phyloP scores from a whole-genome alignment of 2,113 vertebrate species.

The Rattus rattus region DNA sequence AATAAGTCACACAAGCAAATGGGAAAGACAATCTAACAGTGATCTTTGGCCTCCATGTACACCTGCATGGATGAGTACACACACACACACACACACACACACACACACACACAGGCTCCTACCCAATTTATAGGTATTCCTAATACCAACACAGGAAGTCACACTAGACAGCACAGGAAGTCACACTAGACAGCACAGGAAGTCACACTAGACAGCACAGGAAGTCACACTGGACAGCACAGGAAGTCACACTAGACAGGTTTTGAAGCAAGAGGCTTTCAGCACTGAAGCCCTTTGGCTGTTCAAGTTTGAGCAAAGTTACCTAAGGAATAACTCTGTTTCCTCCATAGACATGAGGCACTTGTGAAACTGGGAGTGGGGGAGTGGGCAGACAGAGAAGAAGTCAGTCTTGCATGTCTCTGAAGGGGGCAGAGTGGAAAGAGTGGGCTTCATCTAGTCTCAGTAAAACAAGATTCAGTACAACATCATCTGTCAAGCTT shows the following conservation, averaged over 20 bases:
- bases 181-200: neutral
- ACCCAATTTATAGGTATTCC: neutral
- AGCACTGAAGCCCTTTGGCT: neutral
- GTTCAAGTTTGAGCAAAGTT: neutral
- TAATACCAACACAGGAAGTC: slow-evolving; percentile 24
- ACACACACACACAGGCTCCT: neutral
- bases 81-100: neutral
- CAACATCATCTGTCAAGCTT: neutral
- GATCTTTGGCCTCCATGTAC: neutral
- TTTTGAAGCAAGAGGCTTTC: neutral
- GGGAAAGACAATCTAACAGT: neutral
- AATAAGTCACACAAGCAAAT: neutral
- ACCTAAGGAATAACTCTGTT: neutral
- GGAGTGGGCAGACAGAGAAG: neutral
- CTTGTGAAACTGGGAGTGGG: neutral
- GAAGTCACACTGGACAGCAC: neutral
- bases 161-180: neutral
- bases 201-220: neutral
- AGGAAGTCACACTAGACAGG: neutral
- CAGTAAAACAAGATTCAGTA: slow-evolving; percentile 44
- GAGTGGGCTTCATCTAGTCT: slow-evolving; percentile 16
- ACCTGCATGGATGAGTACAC: neutral
- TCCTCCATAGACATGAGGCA: slow-evolving; percentile 3
- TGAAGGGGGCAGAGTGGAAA: neutral
- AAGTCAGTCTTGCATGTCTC: neutral